A percentile compares a stretch with the other conserved stretches of the same genome.
These are phyloP conservation scores for Macrostomum lignano DNA, from an alignment of 1,140 invertebrate genomes.

Conservation along the genomic window DNA sequence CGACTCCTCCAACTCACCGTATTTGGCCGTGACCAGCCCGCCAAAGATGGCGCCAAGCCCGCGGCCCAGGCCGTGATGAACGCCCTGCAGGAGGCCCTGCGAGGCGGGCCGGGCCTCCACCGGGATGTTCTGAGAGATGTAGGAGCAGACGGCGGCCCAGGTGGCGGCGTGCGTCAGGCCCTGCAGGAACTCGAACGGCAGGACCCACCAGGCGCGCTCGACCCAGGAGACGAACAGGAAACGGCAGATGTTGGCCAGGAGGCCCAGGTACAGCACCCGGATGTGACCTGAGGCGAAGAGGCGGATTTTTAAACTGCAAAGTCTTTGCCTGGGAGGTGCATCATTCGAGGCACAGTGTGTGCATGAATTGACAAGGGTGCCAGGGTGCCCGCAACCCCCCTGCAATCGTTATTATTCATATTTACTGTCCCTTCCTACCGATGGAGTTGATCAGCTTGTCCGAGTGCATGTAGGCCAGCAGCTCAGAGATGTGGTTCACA, in stretches of 20 bases:
- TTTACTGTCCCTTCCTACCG: conserved; percentile 10
- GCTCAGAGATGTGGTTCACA: conserved; percentile 92
- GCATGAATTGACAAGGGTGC: no score
- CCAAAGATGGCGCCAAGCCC: conserved; percentile 79
- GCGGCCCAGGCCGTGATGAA: conserved; percentile 76
- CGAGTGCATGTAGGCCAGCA: conserved; percentile 90
- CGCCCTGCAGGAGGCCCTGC: conserved; percentile 64
- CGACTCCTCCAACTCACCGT: conserved; percentile 31
- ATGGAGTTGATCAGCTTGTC: conserved; percentile 46
- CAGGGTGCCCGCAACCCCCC: no score
- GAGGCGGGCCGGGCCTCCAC: conserved; percentile 54
- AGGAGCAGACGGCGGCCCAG: conserved; percentile 88
- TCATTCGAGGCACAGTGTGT: no score
- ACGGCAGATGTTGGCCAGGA: conserved; percentile 64
- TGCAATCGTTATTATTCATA: conserved; percentile 1
- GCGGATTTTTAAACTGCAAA: conserved; percentile 4
- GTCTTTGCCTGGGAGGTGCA: no score
- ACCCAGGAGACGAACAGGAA: conserved; percentile 86
- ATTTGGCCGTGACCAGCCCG: conserved; percentile 34
- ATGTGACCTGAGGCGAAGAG: conserved; percentile 15
- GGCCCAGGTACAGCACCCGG: conserved; percentile 56
- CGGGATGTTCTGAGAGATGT: conserved; percentile 74
- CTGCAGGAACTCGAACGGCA: conserved; percentile 91
- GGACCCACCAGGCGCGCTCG: conserved; percentile 74
- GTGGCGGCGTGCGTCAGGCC: conserved; percentile 78